A percentile compares a stretch with the other conserved stretches of the same genome.
These are phyloP conservation scores for Galeopterus variegatus DNA, from an alignment of 2,113 vertebrate species.

Conservation along the genomic window DNA sequence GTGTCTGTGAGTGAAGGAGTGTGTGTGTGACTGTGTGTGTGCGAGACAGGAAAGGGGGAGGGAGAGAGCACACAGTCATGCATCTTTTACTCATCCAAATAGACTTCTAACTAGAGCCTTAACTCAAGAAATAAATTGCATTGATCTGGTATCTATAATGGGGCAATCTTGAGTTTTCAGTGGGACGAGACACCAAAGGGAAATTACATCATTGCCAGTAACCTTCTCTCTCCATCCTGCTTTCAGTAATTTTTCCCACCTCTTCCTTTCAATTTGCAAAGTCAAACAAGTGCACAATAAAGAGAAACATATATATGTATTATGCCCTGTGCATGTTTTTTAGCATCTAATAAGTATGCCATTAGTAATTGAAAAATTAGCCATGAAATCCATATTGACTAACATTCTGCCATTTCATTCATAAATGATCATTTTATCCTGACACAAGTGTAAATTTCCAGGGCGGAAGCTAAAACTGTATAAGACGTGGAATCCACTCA, in stretches of 20 bases:
- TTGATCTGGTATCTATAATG: constrained; percentile 42
- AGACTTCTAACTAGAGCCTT: constrained; percentile 54
- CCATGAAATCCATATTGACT: constrained; percentile 43
- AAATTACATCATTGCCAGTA: constrained; percentile 71
- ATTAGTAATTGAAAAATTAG: constrained; percentile 55
- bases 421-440: constrained; percentile 42
- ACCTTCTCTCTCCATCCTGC: constrained; percentile 75
- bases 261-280: constrained; percentile 77
- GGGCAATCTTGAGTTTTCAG: constrained; percentile 57
- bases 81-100: constrained; percentile 56
- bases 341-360: constrained; percentile 36
- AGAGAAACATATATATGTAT: constrained; percentile 32
- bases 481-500: neutral
- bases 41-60: neutral
- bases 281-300: constrained; percentile 54
- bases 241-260: constrained; percentile 75
- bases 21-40: neutral
- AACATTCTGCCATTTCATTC: neutral
- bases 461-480: constrained; percentile 1
- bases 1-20: neutral
- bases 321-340: neutral
- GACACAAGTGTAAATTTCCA: constrained; percentile 1
- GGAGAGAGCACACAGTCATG: neutral
- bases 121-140: constrained; percentile 39
- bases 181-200: constrained; percentile 72